These are phyloP conservation scores for Drosophila recens DNA, from an alignment of 2,888 invertebrate genomes.

Conservation along the genomic window DNA sequence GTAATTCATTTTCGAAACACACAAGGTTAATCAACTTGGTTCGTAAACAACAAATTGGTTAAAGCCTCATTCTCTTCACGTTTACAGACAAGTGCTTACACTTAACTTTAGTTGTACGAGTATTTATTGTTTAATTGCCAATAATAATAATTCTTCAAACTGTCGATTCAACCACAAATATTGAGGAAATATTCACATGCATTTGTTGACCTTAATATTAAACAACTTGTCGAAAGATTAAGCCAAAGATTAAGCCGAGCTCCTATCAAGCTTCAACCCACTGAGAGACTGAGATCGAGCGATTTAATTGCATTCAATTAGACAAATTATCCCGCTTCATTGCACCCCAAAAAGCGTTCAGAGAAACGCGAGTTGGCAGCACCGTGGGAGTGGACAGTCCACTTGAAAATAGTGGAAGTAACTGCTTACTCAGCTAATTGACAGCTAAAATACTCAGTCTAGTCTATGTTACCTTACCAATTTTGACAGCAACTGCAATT, in stretches of 20 bases:
- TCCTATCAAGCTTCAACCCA: slow-evolving; percentile 1
- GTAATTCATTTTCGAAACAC: slow-evolving; percentile 64
- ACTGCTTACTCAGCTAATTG: slow-evolving; percentile 12
- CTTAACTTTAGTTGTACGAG: too few relatives aligned
- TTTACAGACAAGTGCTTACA: not conserved
- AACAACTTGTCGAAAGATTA: slow-evolving; percentile 47
- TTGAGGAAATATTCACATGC: slow-evolving; percentile 72
- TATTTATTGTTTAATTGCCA: too few relatives aligned
- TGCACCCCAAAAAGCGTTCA: slow-evolving; percentile 42
- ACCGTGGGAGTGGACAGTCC: slow-evolving; percentile 37
- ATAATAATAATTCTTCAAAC: slow-evolving; percentile 16
- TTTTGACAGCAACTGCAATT: slow-evolving; percentile 1
- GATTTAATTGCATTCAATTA: slow-evolving; percentile 78
- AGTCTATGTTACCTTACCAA: not conserved
- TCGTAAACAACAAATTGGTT: slow-evolving; percentile 41
- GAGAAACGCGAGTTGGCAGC: slow-evolving; percentile 45
- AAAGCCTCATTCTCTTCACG: slow-evolving; percentile 21
- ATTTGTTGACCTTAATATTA: slow-evolving; percentile 58
- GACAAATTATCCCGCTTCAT: slow-evolving; percentile 69
- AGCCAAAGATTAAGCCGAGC: slow-evolving; percentile 20
- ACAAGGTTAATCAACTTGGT: slow-evolving; percentile 57
- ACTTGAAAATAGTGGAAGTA: slow-evolving; percentile 6
- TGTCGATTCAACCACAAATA: slow-evolving; percentile 60
- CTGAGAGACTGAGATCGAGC: slow-evolving; percentile 37
- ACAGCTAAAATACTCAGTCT: not conserved